Evolutionary conservation across 2,888 invertebrate genomes (phyloP), one percentile per base, ranked within the genome.

Genomic region (Chaetoderma sp.): DNA sequence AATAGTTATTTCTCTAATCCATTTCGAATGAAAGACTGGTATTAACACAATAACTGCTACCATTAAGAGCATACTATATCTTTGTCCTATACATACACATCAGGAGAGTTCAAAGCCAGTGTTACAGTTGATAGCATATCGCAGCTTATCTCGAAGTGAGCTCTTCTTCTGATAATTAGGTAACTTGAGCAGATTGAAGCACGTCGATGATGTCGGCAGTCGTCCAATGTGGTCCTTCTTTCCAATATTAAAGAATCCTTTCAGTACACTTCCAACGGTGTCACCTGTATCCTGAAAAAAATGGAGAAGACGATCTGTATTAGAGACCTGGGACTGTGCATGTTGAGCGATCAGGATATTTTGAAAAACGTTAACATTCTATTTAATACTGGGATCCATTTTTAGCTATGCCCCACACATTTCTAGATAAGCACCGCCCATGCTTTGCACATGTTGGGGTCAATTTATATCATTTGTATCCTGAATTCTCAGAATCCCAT

Each of bases 71-170:
- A n/a, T n/a, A n/a, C n/a, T n/a, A n/a, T n/a, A n/a, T n/a, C n/a
- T n/a, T n/a, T n/a, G n/a, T n/a, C n/a, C n/a, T n/a, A n/a, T n/a
- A n/a, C n/a, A n/a, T n/a, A n/a, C n/a, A n/a, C n/a, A n/a, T 83
- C 79, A 98, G 3, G 98, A 98, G n/a, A 99, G 90, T 88, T 99
- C 99, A 87, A 99, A 99, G 25, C 99, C 99, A 18, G 98, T 97
- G 86, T 98, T 98, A 80, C 97, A 96, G 72, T 93, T 93, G 61
- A 99, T 96, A 0, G 99, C 99, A 86, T 99, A 99, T 36, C 97
- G 91, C 4, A 99, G 89, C 87, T 99, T 99, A 82, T 99, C 98
- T 54, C 96, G 89, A 5, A 99, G 88, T 0, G 96, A 96, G 78
- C 94, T 93, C 81, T 97, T 94, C 87, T 96, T 96, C 86, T 96